These are phyloP conservation scores for Limnodromus scolopaceus DNA, from an alignment of 2,797 vertebrate species.

Conservation along the genomic window DNA sequence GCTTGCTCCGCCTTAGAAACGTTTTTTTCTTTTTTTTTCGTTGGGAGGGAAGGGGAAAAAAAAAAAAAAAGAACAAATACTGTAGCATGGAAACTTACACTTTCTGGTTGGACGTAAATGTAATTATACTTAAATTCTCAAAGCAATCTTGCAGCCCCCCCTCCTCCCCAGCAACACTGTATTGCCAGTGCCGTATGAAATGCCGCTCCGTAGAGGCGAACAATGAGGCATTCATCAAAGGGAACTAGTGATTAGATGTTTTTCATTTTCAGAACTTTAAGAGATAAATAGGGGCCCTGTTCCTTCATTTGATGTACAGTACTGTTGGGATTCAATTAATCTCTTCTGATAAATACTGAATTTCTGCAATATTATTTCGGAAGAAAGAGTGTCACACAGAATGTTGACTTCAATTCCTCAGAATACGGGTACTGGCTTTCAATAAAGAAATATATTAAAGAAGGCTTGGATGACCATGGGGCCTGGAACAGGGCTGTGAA, in stretches of 20 bases:
- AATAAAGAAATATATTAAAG: neutral
- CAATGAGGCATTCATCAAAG: conserved; percentile 75
- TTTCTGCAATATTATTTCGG: conserved; percentile 23
- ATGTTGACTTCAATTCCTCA: neutral
- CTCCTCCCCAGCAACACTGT: neutral
- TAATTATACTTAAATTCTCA: conserved; percentile 38
- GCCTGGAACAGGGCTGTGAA: neutral
- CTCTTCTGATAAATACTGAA: conserved; percentile 61
- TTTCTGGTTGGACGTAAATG: conserved; percentile 35
- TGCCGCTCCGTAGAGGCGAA: conserved; percentile 59
- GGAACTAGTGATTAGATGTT: conserved; percentile 69
- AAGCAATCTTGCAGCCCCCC: neutral
- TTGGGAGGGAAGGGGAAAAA: neutral
- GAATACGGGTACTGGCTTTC: neutral
- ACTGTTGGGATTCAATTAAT: conserved; percentile 69
- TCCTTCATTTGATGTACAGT: conserved; percentile 70
- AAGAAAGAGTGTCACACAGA: neutral
- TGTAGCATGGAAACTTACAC: conserved; percentile 13
- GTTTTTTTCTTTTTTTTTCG: neutral
- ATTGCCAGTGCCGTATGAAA: conserved; percentile 65
- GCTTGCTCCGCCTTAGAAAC: conserved; percentile 48
- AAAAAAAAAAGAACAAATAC: neutral
- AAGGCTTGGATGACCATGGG: neutral
- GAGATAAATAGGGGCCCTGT: conserved; percentile 73
- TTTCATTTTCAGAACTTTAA: conserved; percentile 74